A percentile compares a stretch with the other conserved stretches of the same genome.
Conservation (phyloP, 2,888 invertebrate genomes). For the Rhamphomyia laevipes region DNA sequence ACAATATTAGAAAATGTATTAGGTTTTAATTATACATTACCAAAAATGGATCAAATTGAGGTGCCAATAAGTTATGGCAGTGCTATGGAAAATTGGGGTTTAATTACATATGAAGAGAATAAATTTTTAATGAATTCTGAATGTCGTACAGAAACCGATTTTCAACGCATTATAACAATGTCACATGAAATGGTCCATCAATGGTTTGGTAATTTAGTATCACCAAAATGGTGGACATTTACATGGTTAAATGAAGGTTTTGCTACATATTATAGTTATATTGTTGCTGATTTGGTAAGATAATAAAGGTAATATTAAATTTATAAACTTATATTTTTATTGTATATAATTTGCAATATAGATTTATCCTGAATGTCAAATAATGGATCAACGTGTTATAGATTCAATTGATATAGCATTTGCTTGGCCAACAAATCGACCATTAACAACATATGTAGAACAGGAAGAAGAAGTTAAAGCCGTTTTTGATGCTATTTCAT, state of each 20-base stretch:
- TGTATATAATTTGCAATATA: conserved; percentile 30
- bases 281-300: conserved; percentile 28
- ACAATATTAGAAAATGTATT: conserved; percentile 54
- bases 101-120: conserved; percentile 51
- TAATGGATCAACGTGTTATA: conserved; percentile 51
- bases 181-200: conserved; percentile 55
- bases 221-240: conserved; percentile 58
- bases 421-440: conserved; percentile 23
- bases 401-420: conserved; percentile 41
- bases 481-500: conserved; percentile 50
- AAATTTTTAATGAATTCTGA: conserved; percentile 37
- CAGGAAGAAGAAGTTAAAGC: conserved; percentile 24
- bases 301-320: neutral
- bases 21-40: conserved; percentile 58
- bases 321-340: conserved; percentile 4
- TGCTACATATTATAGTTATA: conserved; percentile 39
- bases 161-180: conserved; percentile 40
- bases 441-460: conserved; percentile 31
- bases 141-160: conserved; percentile 30
- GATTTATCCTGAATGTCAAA: conserved; percentile 51
- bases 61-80: conserved; percentile 71
- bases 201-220: conserved; percentile 71
- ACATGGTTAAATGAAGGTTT: conserved; percentile 67
- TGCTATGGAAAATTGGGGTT: conserved; percentile 95
- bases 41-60: conserved; percentile 79